Conservation (phyloP, 2,113 vertebrate species). For the Spermophilus dauricus region DNA sequence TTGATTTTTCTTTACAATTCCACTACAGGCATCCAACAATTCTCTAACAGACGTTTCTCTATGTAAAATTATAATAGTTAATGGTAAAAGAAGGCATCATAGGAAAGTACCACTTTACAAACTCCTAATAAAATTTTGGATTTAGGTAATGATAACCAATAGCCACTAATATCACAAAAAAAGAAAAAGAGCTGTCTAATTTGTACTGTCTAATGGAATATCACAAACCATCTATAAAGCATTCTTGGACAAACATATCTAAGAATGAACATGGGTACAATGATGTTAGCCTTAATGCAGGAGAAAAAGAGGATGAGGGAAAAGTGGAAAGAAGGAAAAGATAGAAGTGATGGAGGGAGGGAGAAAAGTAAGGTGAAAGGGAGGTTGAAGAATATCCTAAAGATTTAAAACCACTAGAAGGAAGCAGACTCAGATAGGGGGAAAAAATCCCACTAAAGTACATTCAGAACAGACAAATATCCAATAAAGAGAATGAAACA, state of each 20-base stretch:
- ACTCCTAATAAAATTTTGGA: not conserved
- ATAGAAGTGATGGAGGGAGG: not conserved
- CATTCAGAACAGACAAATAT: not conserved
- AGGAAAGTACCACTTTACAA: not conserved
- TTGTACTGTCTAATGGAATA: not conserved
- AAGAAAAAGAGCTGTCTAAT: not conserved
- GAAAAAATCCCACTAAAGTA: not conserved
- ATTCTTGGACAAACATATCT: not conserved
- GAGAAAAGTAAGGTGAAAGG: no score
- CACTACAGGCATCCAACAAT: not conserved
- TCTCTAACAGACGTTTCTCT: not conserved
- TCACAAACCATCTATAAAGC: not conserved
- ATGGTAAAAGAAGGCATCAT: not conserved
- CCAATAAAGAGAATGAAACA: not conserved
- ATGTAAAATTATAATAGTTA: not conserved
- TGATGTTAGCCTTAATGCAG: not conserved
- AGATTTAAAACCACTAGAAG: not conserved
- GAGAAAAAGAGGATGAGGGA: not conserved
- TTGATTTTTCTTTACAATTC: not conserved
- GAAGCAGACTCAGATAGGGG: rapidly evolving
- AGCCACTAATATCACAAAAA: not conserved
- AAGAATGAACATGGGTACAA: not conserved
- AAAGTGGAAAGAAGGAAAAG: no score
- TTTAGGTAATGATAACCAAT: not conserved
- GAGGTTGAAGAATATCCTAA: no score